phyloP scores from a whole-genome alignment of 1,140 invertebrate species.

The Aphidius gifuensis region DNA sequence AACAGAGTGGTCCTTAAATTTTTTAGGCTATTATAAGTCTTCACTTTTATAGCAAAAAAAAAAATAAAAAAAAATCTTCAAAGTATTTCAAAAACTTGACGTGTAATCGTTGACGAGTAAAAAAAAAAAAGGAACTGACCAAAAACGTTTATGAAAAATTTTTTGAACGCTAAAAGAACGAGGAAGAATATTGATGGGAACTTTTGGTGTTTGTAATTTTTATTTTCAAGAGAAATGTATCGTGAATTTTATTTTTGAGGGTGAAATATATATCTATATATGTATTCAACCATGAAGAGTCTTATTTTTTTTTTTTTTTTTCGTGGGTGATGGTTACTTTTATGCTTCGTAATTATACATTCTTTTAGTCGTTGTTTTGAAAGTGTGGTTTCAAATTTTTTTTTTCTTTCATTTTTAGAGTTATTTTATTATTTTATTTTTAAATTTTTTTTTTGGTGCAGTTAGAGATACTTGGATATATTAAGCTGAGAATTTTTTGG shows the following conservation, averaged over 20 bases:
- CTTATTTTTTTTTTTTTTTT: background rate
- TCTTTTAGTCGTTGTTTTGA: constrained; percentile 21
- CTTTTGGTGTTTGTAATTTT: constrained; percentile 38
- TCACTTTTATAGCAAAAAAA: constrained; percentile 23
- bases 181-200: constrained; percentile 39
- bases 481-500: too few species aligned
- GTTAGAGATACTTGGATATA: background rate
- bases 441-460: too few species aligned
- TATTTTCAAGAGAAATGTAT: constrained; percentile 7
- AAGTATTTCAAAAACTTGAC: too few species aligned
- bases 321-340: constrained; percentile 50
- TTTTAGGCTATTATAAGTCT: constrained; percentile 14
- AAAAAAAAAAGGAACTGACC: background rate
- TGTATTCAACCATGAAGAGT: constrained; percentile 18
- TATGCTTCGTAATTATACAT: constrained; percentile 55
- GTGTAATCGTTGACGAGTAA: constrained; percentile 21
- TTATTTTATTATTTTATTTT: background rate
- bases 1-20: background rate
- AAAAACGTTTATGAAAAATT: background rate
- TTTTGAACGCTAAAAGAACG: background rate
- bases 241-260: constrained; percentile 2
- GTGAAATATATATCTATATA: constrained; percentile 3
- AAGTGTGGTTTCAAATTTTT: constrained; percentile 33
- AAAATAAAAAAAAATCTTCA: background rate
- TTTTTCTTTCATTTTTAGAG: constrained; percentile 45